Conservation (phyloP, 2,888 invertebrate genomes). For the Eulithis testata region DNA sequence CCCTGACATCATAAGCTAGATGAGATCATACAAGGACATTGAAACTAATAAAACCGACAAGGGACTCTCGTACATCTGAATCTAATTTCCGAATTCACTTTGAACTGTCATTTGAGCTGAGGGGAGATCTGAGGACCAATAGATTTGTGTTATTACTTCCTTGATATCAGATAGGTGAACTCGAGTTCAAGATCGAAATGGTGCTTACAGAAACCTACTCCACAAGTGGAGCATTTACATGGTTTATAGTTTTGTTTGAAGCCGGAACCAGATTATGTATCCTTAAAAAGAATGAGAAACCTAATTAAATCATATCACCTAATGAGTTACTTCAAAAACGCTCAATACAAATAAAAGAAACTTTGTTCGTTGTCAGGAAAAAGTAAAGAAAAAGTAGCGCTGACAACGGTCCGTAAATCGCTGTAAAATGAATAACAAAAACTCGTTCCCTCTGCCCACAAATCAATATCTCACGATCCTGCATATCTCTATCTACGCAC, state of each 20-base stretch:
- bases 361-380: constrained; percentile 8
- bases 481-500: constrained; percentile 54
- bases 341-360: constrained; percentile 11
- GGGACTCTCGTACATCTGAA: constrained; percentile 39
- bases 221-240: neutral
- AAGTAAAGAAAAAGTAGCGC: constrained; percentile 22
- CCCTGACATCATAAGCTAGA: constrained; percentile 27
- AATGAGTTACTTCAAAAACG: neutral
- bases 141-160: constrained; percentile 45
- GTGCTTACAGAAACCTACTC: constrained; percentile 2
- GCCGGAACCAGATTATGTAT: neutral
- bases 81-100: constrained; percentile 47
- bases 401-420: constrained; percentile 28
- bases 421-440: constrained; percentile 30
- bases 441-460: constrained; percentile 32
- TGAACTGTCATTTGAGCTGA: constrained; percentile 43
- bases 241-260: neutral
- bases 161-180: constrained; percentile 34
- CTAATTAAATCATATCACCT: constrained; percentile 2
- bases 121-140: constrained; percentile 39
- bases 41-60: constrained; percentile 39
- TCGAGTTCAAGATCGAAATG: constrained; percentile 27
- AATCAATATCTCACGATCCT: constrained; percentile 40
- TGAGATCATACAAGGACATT: constrained; percentile 35
- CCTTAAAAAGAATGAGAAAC: constrained; percentile 10